Conservation (phyloP, 2,113 vertebrate genomes). For the Tupaia chinensis region DNA sequence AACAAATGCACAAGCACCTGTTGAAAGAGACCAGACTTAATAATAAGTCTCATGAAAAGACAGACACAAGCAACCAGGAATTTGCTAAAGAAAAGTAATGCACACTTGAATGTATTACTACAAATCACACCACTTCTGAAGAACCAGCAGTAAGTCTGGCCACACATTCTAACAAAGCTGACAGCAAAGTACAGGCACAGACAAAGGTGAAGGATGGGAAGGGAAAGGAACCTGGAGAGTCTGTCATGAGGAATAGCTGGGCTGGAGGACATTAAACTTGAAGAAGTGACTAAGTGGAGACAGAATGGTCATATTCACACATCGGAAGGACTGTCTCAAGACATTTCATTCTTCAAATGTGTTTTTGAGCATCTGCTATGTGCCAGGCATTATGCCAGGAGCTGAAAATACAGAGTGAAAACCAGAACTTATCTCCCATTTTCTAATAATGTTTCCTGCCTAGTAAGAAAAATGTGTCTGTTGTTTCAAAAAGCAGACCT, state of each 20-base stretch:
- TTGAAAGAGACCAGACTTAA: conserved; percentile 25
- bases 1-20: conserved; percentile 7
- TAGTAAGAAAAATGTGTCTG: conserved; percentile 24
- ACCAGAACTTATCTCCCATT: conserved; percentile 62
- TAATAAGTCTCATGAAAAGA: conserved; percentile 10
- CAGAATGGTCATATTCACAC: background rate
- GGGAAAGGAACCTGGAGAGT: background rate
- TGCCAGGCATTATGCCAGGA: conserved; percentile 60
- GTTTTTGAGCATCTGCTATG: conserved; percentile 60
- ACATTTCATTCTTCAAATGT: conserved; percentile 64
- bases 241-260: background rate
- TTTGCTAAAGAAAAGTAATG: background rate
- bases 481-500: conserved; percentile 21
- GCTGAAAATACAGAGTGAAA: conserved; percentile 54
- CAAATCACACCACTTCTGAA: conserved; percentile 25
- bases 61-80: background rate
- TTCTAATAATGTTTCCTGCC: conserved; percentile 48
- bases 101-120: background rate
- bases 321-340: conserved; percentile 50
- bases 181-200: background rate
- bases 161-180: background rate
- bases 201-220: background rate
- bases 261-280: background rate
- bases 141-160: background rate
- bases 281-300: background rate